phyloP scores from a whole-genome alignment of 2,113 vertebrate species.

The Myrmophylax atrothorax region DNA sequence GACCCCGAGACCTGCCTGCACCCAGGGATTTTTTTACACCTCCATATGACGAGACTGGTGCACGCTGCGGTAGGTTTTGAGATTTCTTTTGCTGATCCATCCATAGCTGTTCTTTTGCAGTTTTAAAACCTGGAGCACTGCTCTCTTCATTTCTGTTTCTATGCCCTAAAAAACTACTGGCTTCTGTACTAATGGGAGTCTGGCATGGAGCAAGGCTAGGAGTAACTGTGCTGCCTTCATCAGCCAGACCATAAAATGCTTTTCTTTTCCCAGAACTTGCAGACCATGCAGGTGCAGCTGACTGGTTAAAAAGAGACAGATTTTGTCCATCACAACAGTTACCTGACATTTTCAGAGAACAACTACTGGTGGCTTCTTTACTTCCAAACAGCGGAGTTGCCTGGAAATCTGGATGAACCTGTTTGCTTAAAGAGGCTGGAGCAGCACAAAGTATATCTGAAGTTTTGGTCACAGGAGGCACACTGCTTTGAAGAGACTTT shows the following conservation, averaged over 20 bases:
- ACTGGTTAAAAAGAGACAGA: neutral
- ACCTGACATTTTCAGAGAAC: neutral
- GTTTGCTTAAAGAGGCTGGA: neutral
- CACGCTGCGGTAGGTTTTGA: conserved; percentile 73
- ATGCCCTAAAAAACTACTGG: neutral
- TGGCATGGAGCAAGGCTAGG: neutral
- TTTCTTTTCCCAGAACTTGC: conserved; percentile 61
- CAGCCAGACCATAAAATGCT: conserved; percentile 25
- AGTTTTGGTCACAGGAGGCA: neutral
- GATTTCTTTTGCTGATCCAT: conserved; percentile 87
- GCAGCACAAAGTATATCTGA: neutral
- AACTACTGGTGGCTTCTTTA: neutral
- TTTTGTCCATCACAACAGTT: neutral
- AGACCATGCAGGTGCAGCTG: neutral
- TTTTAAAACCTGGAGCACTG: conserved; percentile 80
- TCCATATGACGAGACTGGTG: conserved; percentile 44
- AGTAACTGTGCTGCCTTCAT: conserved; percentile 24
- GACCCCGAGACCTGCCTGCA: conserved; percentile 85
- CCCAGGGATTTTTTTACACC: conserved; percentile 89
- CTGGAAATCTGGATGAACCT: neutral
- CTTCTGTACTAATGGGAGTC: conserved; percentile 12
- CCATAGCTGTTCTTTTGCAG: conserved; percentile 88
- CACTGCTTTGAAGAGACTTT: neutral
- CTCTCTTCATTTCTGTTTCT: conserved; percentile 61
- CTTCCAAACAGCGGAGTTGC: conserved; percentile 55